phyloP scores from a whole-genome alignment of 2,113 vertebrate genomes.

The Mohoua ochrocephala region DNA sequence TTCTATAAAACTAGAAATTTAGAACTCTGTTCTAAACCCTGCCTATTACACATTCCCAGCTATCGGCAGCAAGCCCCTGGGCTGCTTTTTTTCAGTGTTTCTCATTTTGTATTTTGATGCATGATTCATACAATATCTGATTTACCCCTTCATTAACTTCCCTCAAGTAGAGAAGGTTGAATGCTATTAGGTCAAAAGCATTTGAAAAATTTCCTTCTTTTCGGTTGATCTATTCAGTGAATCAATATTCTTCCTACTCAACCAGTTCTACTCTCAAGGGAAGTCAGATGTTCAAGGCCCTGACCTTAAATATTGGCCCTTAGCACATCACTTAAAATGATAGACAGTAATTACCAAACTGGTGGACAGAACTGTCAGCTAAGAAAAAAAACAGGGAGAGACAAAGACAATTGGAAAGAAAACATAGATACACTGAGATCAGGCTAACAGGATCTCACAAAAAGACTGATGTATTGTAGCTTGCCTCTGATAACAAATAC shows the following conservation, averaged over 20 bases:
- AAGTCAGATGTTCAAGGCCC: neutral
- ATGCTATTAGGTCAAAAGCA: conserved; percentile 15
- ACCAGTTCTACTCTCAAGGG: neutral
- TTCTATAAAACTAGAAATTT: neutral
- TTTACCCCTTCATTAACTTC: conserved; percentile 42
- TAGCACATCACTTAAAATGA: conserved; percentile 53
- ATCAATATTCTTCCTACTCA: conserved; percentile 51
- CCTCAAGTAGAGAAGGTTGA: neutral
- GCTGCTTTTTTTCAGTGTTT: neutral
- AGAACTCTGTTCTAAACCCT: neutral
- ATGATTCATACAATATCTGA: neutral
- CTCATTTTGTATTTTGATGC: neutral
- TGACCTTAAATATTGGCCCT: conserved; percentile 41
- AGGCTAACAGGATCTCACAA: neutral
- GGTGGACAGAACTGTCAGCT: conserved; percentile 13
- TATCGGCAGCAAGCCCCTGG: neutral
- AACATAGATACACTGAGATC: neutral
- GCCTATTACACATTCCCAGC: neutral
- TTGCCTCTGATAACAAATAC: neutral
- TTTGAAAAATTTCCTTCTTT: neutral
- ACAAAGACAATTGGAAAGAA: neutral
- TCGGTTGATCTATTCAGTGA: neutral
- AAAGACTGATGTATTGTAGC: neutral
- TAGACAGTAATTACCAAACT: conserved; percentile 55
- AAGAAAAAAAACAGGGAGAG: neutral